phyloP scores from a whole-genome alignment of 2,113 vertebrate species.

The Gambusia affinis region DNA sequence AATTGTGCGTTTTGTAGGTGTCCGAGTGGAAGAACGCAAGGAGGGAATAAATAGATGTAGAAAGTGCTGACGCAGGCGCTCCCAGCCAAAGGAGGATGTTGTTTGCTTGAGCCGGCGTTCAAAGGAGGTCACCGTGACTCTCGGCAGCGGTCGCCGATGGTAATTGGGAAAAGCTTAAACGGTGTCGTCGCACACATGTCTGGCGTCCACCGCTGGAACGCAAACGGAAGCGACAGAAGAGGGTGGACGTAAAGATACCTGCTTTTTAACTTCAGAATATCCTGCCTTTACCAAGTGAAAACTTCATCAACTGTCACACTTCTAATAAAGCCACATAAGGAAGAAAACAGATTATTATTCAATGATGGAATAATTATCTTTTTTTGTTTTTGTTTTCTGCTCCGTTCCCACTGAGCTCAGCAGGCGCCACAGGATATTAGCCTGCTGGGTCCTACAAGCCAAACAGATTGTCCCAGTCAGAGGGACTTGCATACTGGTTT shows the following conservation, averaged over 20 bases:
- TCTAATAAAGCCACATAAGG: slow-evolving; percentile 12
- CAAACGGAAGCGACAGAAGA: slow-evolving; percentile 32
- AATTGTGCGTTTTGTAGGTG: background rate
- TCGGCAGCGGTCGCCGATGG: slow-evolving; percentile 51
- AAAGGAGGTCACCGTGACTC: slow-evolving; percentile 46
- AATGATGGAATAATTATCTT: slow-evolving; percentile 13
- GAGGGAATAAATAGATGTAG: background rate
- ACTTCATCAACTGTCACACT: slow-evolving; percentile 20
- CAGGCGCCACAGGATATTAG: slow-evolving; percentile 36
- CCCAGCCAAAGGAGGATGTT: slow-evolving; percentile 36
- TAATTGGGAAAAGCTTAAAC: slow-evolving; percentile 48
- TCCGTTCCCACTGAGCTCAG: slow-evolving; percentile 23
- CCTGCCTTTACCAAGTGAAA: background rate
- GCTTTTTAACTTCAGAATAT: slow-evolving; percentile 18
- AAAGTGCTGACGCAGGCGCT: slow-evolving; percentile 53
- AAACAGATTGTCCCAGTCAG: slow-evolving; percentile 12
- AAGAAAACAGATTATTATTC: slow-evolving; percentile 12
- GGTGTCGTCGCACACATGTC: slow-evolving; percentile 19
- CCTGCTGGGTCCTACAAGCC: background rate
- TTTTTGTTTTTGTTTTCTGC: slow-evolving; percentile 1
- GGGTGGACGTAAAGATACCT: background rate
- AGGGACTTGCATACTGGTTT: slow-evolving; percentile 13
- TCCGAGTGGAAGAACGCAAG: background rate
- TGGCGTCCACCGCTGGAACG: slow-evolving; percentile 36
- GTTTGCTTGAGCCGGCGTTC: slow-evolving; percentile 35